Percentiles rank a stretch among this genome's conserved stretches.
phyloP scores from a whole-genome alignment of 2,888 invertebrate genomes.

The Zygothrica quintamaculata region DNA sequence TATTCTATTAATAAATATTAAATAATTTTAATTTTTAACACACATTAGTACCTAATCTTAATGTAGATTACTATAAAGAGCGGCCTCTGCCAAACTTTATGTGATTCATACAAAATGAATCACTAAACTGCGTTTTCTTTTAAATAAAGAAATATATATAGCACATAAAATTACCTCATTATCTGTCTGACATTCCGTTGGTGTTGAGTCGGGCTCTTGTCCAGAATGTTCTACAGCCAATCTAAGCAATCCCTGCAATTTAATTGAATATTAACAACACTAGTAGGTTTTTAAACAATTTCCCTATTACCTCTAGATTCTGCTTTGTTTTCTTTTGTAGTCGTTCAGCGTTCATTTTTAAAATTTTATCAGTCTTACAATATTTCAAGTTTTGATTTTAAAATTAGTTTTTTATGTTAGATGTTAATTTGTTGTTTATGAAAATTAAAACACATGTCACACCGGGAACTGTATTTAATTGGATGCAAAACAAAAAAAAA shows the following conservation, averaged over 20 bases:
- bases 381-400: neutral
- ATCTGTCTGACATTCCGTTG: conserved; percentile 2
- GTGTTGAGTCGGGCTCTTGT: conserved; percentile 5
- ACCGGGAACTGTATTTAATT: neutral
- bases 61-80: too few species aligned
- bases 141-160: too few species aligned
- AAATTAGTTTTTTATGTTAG: neutral
- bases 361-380: neutral
- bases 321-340: conserved; percentile 27
- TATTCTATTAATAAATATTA: too few species aligned
- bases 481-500: too few species aligned
- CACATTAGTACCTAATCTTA: too few species aligned
- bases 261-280: neutral
- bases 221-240: conserved; percentile 49
- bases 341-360: conserved; percentile 33
- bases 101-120: too few species aligned
- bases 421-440: neutral
- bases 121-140: too few species aligned
- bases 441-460: neutral
- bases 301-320: conserved; percentile 32
- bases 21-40: too few species aligned
- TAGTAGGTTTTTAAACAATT: neutral
- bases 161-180: conserved; percentile 23
- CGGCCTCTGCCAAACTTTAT: too few species aligned
- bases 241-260: conserved; percentile 36